Evolutionary conservation across 2,888 invertebrate species (phyloP), one percentile per base, ranked within the genome.

Genomic region (Eupsilia transversa): DNA sequence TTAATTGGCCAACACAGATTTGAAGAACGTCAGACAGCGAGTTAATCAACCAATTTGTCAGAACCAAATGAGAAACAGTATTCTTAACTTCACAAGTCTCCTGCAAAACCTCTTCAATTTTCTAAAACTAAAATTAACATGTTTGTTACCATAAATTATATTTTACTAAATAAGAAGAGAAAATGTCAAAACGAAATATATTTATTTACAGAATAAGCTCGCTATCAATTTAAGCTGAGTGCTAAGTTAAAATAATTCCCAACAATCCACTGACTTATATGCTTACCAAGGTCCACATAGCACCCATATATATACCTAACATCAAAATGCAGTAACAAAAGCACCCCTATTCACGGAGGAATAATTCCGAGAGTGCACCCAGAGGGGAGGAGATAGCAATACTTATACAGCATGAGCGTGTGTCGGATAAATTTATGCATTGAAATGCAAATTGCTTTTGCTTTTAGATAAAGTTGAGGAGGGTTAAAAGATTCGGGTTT

Each of bases 391-490:
- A 93, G 95, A 95, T 94, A 94, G 92, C 88, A 91, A 93, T 92
- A 92, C 94, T 93, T 94, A 93, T 92, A 91, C 89, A 90, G 86
- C 90, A 90, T 86, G 84, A 88, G 88, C 89, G 90, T 89, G 86
- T 87, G 88, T 88, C 79, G 93, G 93, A 91, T 92, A 94, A 95
- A 94, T 94, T 89, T 95, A 95, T 95, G 95, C 95, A 95, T 95
- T 95, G 94, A 95, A 95, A 95, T 96, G 95, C 93, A 95, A 95
- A 96, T 95, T 93, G 88, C 87, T 86, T 86, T 81, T 85, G 87
- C 82, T 87, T 87, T 87, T 87, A 87, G 87, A 87, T 87, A 86
- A 86, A 87, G 85, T 81, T 84, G 79, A 87, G 74, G 87, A 83
- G 87, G 85, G 88, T 88, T 85, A 88, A 80, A 85, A 86, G 84